Base-by-base conservation (phyloP, 2,888 invertebrate genomes). In the Cataglyphis albicans region DNA sequence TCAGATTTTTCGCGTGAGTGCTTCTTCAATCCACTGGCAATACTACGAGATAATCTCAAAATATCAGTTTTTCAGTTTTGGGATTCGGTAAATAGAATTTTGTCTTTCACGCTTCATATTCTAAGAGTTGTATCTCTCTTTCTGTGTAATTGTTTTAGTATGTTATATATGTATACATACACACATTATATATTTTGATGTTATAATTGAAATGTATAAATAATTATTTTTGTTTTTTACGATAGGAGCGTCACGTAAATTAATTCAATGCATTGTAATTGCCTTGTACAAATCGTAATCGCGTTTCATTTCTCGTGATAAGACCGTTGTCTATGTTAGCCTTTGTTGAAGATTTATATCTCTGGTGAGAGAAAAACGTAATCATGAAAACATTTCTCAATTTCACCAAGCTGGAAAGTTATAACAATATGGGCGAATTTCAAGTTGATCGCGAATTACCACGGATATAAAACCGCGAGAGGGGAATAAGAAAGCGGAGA, bases 361-460 rank as follows among this genome's bases (percentile, higher is more conserved):
- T 44, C 29, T 25, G 15, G 29, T 57, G 25, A 25, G 21, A 21
- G 32, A 32, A 68, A 29, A 44, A 32, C 12, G 29, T 78, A 68
- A 68, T 44, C 68, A 78, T 12, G 57, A 59, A 68, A 78, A 78
- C 57, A 68, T 80, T 67, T 70, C 68, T 70, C 59, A 21, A 70
- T 80, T 61, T 59, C 35, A 21, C 68, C 57, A 32, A 68, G 68
- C 29, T n/a, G 44, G 12, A 59, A 48, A 59, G 70, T 70, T 70
- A 70, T 21, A 35, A 21, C 70, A 9, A 70, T 44, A 59, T 21
- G 12, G 18, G 44, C 18, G 59, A 70, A 15, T 70, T 68, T 57
- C 18, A 25, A 68, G 68, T 78, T 80, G 70, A 80, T 80, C 78
- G 21, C 70, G 18, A 80, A 78, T 78, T 81, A 64, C 63, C 63